Conservation (phyloP, 2,113 vertebrate genomes). For the Tragelaphus strepsiceros region DNA sequence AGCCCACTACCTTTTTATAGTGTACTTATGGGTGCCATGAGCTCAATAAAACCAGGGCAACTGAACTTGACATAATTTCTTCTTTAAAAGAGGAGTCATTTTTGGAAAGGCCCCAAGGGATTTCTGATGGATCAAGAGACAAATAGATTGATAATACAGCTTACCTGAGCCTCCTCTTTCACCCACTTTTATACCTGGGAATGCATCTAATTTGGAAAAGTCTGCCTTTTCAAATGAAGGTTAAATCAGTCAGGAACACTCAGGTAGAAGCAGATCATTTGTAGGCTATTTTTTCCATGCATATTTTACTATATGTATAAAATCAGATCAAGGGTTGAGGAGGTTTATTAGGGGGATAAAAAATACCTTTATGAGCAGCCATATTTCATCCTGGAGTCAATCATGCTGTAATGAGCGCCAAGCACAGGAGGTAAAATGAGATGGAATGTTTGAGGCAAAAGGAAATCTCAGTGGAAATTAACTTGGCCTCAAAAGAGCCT, state of each 20-base stretch:
- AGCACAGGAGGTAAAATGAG: constrained; percentile 54
- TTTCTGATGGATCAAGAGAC: background rate
- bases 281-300: background rate
- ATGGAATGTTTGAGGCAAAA: constrained; percentile 54
- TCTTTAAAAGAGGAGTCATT: constrained; percentile 27
- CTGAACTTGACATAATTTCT: constrained; percentile 39
- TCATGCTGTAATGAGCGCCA: constrained; percentile 57
- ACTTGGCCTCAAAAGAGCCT: constrained; percentile 57
- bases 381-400: constrained; percentile 61
- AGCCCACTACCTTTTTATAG: background rate
- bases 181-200: background rate
- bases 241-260: background rate
- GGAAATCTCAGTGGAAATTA: constrained; percentile 63
- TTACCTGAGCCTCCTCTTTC: background rate
- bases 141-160: background rate
- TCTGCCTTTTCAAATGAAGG: background rate
- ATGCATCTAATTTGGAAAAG: background rate
- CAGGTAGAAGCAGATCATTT: background rate
- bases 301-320: constrained; percentile 38
- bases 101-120: background rate
- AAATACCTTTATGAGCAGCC: constrained; percentile 33
- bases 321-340: constrained; percentile 42
- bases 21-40: background rate
- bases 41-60: background rate
- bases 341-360: constrained; percentile 21